phyloP scores from a whole-genome alignment of 2,113 vertebrate genomes.

The human region DNA sequence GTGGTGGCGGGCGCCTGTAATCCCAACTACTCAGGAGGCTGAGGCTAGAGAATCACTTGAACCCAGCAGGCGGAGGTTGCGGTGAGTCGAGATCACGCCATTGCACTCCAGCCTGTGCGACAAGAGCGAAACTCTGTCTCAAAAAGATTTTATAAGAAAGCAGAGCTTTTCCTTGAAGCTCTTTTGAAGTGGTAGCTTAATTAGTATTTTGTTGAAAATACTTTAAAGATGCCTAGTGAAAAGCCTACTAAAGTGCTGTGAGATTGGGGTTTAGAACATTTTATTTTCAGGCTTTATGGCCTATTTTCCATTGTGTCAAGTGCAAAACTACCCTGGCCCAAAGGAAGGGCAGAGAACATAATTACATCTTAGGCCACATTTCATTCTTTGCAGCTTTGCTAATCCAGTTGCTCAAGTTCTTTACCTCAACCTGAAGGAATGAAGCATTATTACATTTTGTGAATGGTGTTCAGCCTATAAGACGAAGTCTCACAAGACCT shows the following conservation, averaged over 20 bases:
- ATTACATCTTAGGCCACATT: not conserved
- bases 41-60: too few species aligned
- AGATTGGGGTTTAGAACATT: constrained; percentile 14
- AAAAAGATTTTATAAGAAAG: not conserved
- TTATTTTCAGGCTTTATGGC: not conserved
- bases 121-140: too few species aligned
- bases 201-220: constrained; percentile 4
- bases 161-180: not conserved
- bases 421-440: constrained; percentile 8
- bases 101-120: too few species aligned
- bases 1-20: too few species aligned
- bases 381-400: not conserved
- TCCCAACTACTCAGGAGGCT: too few species aligned
- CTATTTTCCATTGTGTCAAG: not conserved
- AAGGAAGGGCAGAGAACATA: not conserved
- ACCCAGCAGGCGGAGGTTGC: too few species aligned
- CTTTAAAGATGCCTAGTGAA: not conserved
- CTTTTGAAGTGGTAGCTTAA: not conserved
- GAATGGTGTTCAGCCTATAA: not conserved
- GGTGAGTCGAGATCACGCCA: too few species aligned
- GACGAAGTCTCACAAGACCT: not conserved
- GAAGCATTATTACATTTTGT: not conserved
- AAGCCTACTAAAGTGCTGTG: not conserved
- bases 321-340: not conserved
- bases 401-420: not conserved